Evolutionary conservation across 1,140 invertebrate genomes (phyloP).

Genomic region (Achroia grisella): DNA sequence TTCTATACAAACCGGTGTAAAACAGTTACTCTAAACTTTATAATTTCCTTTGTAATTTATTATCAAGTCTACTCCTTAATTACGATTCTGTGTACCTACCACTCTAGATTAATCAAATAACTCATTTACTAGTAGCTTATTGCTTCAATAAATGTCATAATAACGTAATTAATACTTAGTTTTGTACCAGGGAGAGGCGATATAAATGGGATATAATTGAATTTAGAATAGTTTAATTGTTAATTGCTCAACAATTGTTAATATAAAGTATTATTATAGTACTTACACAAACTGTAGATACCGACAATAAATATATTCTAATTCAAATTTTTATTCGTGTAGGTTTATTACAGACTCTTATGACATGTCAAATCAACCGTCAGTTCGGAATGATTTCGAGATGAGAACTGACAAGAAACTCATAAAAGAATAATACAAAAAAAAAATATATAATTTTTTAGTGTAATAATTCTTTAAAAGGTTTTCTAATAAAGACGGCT

Average conservation of each 20-base stretch:
- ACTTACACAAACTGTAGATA: no score
- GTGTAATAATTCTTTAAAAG: neutral
- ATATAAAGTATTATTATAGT: no score
- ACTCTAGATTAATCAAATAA: conserved; percentile 17
- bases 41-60: conserved; percentile 24
- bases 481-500: neutral
- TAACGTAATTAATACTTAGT: conserved; percentile 13
- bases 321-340: no score
- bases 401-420: no score
- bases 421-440: neutral
- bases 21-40: conserved; percentile 14
- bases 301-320: no score
- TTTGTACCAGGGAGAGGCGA: neutral
- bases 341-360: no score
- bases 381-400: no score
- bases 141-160: conserved; percentile 16
- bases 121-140: conserved; percentile 7
- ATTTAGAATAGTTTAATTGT: no score
- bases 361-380: no score
- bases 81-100: conserved; percentile 4
- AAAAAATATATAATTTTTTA: neutral
- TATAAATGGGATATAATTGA: neutral
- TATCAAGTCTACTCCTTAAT: conserved; percentile 8
- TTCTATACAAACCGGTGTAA: conserved; percentile 22
- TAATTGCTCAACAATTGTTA: no score